A percentile compares a stretch with the other conserved stretches of the same genome.
Conservation (phyloP, 2,888 invertebrate genomes). For the Crossocerus cetratus region DNA sequence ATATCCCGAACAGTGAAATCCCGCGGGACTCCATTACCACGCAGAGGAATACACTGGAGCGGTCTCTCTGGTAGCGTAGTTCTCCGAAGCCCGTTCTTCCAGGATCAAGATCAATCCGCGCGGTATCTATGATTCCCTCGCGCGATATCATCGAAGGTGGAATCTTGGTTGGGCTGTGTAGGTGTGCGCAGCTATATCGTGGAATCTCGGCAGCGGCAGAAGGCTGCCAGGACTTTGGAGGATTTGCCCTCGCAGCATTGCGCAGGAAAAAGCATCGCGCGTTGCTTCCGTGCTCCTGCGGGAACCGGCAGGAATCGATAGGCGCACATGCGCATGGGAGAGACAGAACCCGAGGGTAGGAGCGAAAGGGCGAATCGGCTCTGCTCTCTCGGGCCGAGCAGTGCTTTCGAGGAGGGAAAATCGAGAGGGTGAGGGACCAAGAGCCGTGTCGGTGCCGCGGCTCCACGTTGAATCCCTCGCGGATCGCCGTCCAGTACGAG, state of each 20-base stretch:
- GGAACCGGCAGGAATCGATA: slow-evolving; percentile 72
- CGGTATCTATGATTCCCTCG: too few relatives aligned
- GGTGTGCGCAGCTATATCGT: too few relatives aligned
- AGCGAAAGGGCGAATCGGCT: slow-evolving; percentile 9
- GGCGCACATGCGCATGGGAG: slow-evolving; percentile 71
- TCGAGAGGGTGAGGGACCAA: slow-evolving; percentile 56
- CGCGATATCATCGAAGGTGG: too few relatives aligned
- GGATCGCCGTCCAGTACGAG: slow-evolving; percentile 72
- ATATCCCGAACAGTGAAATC: too few relatives aligned
- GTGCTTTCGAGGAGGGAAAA: slow-evolving; percentile 41
- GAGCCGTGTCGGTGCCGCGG: slow-evolving; percentile 51
- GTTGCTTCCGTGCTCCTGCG: slow-evolving; percentile 59
- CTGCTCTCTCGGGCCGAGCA: slow-evolving; percentile 30
- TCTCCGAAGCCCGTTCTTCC: too few relatives aligned
- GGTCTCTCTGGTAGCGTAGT: too few relatives aligned
- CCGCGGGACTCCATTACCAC: too few relatives aligned
- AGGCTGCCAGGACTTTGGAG: slow-evolving; percentile 44
- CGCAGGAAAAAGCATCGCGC: slow-evolving; percentile 46
- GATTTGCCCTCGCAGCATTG: slow-evolving; percentile 41
- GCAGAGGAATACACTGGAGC: too few relatives aligned
- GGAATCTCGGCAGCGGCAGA: not conserved
- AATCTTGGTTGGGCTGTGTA: too few relatives aligned
- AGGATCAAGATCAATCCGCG: too few relatives aligned
- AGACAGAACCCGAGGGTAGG: slow-evolving; percentile 28
- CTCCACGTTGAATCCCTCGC: slow-evolving; percentile 74